phyloP scores from a whole-genome alignment of 2,113 vertebrate species.

The Marmota flaviventris region DNA sequence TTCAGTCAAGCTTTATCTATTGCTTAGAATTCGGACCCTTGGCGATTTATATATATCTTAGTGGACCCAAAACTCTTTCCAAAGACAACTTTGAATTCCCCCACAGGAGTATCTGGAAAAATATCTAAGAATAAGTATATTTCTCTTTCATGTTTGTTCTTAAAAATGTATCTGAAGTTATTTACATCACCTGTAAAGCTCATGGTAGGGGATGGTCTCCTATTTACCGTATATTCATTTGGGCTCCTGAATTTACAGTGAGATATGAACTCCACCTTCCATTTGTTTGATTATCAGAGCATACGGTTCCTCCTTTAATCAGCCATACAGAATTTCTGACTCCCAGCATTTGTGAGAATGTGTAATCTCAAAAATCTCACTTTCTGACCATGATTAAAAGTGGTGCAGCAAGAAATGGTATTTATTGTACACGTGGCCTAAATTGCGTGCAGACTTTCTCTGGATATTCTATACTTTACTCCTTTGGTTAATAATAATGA shows the following conservation, averaged over 20 bases:
- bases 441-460: not conserved
- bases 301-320: not conserved
- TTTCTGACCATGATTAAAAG: slow-evolving; percentile 7
- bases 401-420: not conserved
- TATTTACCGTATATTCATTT: not conserved
- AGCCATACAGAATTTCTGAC: not conserved
- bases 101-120: not conserved
- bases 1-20: not conserved
- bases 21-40: not conserved
- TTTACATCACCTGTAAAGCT: not conserved
- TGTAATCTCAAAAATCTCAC: not conserved
- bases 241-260: not conserved
- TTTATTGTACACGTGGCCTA: not conserved
- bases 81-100: not conserved
- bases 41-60: not conserved
- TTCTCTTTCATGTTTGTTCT: not conserved
- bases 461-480: not conserved
- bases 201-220: not conserved
- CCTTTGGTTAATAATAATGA: not conserved
- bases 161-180: not conserved
- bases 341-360: not conserved
- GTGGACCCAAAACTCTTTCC: not conserved
- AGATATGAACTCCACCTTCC: not conserved
- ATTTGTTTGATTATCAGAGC: not conserved
- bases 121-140: not conserved